These are phyloP conservation scores for Agrenia bidenticulata DNA, from an alignment of 2,888 invertebrate genomes.

Conservation along the genomic window DNA sequence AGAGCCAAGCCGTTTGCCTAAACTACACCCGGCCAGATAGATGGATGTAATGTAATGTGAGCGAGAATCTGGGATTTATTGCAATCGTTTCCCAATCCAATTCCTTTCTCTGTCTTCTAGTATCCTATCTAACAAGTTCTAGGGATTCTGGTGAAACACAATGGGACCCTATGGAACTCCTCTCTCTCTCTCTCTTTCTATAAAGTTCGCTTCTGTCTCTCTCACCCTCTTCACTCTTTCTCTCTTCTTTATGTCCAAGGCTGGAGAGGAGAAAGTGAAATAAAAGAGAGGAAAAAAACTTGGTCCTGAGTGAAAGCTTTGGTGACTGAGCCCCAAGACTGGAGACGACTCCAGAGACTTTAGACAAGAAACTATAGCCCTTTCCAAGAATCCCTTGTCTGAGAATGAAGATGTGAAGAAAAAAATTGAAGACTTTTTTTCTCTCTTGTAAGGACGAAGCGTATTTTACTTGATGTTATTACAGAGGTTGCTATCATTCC, in stretches of 20 bases:
- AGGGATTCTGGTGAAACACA: background rate
- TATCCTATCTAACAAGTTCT: background rate
- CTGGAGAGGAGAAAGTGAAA: background rate
- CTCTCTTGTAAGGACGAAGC: no score
- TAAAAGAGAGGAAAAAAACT: constrained; percentile 1
- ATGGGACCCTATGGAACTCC: background rate
- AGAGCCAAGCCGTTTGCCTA: no score
- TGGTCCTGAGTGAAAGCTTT: background rate
- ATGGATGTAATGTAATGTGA: background rate
- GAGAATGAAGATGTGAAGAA: no score
- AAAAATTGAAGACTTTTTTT: no score
- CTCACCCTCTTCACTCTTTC: background rate
- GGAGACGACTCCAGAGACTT: no score
- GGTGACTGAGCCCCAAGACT: background rate
- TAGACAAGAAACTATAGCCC: no score
- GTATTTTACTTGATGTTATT: no score
- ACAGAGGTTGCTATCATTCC: no score
- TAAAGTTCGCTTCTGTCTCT: background rate
- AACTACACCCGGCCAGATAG: no score
- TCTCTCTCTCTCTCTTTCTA: background rate
- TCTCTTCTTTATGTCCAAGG: background rate
- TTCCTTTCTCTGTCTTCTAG: constrained; percentile 15
- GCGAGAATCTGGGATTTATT: constrained; percentile 27
- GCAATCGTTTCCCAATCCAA: constrained; percentile 34
- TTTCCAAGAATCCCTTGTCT: no score